These are phyloP conservation scores for Bombus impatiens DNA, from an alignment of 1,140 invertebrate species.

Conservation along the genomic window DNA sequence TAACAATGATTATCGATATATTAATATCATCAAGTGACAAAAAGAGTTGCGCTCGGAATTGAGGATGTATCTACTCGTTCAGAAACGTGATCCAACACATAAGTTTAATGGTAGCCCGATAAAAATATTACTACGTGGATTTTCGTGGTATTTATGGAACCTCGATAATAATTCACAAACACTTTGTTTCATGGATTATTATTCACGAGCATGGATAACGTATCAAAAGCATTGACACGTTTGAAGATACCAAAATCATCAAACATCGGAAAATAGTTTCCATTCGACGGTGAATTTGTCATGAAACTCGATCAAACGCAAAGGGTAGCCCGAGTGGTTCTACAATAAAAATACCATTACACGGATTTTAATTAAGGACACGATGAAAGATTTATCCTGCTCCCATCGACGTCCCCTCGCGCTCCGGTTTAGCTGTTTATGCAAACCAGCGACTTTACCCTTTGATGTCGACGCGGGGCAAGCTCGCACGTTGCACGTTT, in stretches of 20 bases:
- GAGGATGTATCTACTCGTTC: too few species aligned
- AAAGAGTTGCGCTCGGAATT: too few species aligned
- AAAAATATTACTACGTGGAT: too few species aligned
- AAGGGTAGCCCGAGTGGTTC: neutral
- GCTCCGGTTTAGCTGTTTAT: conserved; percentile 37
- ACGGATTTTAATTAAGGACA: conserved; percentile 30
- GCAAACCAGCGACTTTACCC: conserved; percentile 28
- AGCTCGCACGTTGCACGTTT: neutral
- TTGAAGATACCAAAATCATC: neutral
- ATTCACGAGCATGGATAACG: too few species aligned
- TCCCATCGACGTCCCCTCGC: conserved; percentile 21
- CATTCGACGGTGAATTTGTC: neutral
- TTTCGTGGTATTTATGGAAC: too few species aligned
- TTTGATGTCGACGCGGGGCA: conserved; percentile 35
- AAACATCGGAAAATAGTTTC: neutral
- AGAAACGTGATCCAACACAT: too few species aligned
- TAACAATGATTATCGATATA: too few species aligned
- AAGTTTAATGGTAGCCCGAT: too few species aligned
- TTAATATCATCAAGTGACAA: too few species aligned
- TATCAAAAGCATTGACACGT: too few species aligned
- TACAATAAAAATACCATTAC: conserved; percentile 12
- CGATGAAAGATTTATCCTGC: conserved; percentile 32
- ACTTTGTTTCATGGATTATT: too few species aligned
- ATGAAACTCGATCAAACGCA: neutral
- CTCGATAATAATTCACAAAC: too few species aligned